These are phyloP conservation scores for Nerophis ophidion DNA, from an alignment of 2,113 vertebrate genomes.

Conservation along the genomic window DNA sequence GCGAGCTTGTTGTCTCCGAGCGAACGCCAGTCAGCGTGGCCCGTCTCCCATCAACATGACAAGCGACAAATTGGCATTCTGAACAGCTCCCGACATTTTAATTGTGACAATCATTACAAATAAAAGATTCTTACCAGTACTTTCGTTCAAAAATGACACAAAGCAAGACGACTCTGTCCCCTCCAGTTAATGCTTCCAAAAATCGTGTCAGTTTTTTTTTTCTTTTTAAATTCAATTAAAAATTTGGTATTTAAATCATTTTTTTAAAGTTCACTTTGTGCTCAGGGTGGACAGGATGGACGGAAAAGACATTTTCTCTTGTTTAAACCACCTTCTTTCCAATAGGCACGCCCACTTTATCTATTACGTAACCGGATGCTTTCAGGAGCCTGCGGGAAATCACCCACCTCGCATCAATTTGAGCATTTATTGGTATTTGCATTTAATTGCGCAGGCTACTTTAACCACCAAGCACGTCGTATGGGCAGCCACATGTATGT, in stretches of 20 bases:
- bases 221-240: not conserved
- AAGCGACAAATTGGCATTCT: too few species aligned
- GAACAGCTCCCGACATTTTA: too few species aligned
- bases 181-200: not conserved
- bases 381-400: not conserved
- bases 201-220: not conserved
- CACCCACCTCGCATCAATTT: not conserved
- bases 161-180: not conserved
- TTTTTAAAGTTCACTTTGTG: conserved; percentile 3
- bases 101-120: not conserved
- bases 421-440: too few species aligned
- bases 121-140: conserved; percentile 3
- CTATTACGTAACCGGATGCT: conserved; percentile 6
- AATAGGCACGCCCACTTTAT: not conserved
- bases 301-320: not conserved
- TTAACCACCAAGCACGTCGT: too few species aligned
- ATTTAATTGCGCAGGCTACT: too few species aligned
- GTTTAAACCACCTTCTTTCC: not conserved
- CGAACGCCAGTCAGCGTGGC: too few species aligned
- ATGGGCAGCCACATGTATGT: too few species aligned
- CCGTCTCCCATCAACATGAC: too few species aligned
- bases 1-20: too few species aligned
- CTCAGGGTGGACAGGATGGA: too few species aligned
- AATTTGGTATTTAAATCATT: not conserved
- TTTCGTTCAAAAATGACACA: not conserved